A percentile compares a stretch with the other conserved stretches of the same genome.
Evolutionary conservation across 1,140 invertebrate genomes (phyloP).

Genomic region (Papilio dardanus): DNA sequence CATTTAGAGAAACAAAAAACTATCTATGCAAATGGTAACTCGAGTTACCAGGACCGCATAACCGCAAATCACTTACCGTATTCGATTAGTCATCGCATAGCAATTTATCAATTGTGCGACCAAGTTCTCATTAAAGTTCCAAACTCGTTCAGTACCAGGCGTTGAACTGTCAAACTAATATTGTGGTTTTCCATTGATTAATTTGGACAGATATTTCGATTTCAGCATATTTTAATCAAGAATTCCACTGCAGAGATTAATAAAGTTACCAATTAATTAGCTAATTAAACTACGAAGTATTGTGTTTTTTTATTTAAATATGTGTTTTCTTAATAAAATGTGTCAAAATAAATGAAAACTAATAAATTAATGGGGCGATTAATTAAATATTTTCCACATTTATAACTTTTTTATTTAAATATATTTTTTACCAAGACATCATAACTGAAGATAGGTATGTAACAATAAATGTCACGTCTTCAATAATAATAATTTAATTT

Average conservation of each 20-base stretch:
- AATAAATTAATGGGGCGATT: too few species aligned
- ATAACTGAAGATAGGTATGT: background rate
- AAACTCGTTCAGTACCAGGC: slow-evolving; percentile 25
- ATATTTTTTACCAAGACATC: slow-evolving; percentile 18
- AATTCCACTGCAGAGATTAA: too few species aligned
- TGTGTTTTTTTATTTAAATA: too few species aligned
- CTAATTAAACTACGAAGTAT: too few species aligned
- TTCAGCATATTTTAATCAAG: background rate
- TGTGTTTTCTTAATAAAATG: too few species aligned
- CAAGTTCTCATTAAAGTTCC: slow-evolving; percentile 5
- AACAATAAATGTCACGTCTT: background rate
- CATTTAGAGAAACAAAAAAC: background rate
- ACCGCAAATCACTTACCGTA: slow-evolving; percentile 38
- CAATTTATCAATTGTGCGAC: slow-evolving; percentile 35
- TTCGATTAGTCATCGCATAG: slow-evolving; percentile 33
- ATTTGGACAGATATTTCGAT: background rate
- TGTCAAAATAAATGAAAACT: too few species aligned
- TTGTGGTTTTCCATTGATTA: slow-evolving; percentile 1
- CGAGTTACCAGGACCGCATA: slow-evolving; percentile 35
- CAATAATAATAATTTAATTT: background rate
- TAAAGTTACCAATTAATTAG: too few species aligned
- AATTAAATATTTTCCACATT: too few species aligned
- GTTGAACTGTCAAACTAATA: slow-evolving; percentile 22
- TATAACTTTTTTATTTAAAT: too few species aligned
- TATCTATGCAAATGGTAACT: slow-evolving; percentile 23